Conservation (phyloP, 2,113 vertebrate genomes). For the Campylorhamphus procurvoides region DNA sequence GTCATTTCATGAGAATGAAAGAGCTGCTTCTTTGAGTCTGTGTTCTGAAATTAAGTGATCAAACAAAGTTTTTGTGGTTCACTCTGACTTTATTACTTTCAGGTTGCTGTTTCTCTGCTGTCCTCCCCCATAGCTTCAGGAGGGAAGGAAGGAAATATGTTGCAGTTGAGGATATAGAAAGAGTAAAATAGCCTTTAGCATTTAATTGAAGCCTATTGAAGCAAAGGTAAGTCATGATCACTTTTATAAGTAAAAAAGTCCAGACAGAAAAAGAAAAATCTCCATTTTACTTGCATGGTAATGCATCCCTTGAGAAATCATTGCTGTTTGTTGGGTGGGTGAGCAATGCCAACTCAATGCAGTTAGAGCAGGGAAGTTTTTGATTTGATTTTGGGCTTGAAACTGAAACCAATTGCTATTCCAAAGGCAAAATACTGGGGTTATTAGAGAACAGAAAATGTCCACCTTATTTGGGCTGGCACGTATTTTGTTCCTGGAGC, state of each 20-base stretch:
- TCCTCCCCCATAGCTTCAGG: neutral
- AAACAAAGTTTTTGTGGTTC: neutral
- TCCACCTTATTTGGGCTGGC: neutral
- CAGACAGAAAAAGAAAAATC: neutral
- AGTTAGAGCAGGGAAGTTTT: neutral
- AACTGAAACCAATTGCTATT: neutral
- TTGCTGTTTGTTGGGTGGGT: neutral
- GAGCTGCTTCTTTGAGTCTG: neutral
- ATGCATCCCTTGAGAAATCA: neutral
- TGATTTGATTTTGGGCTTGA: neutral
- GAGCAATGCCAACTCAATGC: neutral
- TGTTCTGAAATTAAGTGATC: neutral
- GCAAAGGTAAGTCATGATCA: neutral
- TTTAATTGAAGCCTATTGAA: neutral
- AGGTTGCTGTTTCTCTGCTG: neutral
- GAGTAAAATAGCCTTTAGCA: neutral
- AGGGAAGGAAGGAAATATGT: neutral
- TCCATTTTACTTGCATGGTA: neutral
- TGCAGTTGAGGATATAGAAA: neutral
- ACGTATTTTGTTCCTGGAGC: neutral
- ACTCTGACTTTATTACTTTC: constrained; percentile 3
- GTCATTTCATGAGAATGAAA: constrained; percentile 32
- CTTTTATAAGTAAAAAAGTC: neutral
- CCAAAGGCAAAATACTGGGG: neutral
- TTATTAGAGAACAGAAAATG: neutral